These are phyloP conservation scores for Sphenopsis melanotis DNA, from an alignment of 2,797 vertebrate species.

Conservation along the genomic window DNA sequence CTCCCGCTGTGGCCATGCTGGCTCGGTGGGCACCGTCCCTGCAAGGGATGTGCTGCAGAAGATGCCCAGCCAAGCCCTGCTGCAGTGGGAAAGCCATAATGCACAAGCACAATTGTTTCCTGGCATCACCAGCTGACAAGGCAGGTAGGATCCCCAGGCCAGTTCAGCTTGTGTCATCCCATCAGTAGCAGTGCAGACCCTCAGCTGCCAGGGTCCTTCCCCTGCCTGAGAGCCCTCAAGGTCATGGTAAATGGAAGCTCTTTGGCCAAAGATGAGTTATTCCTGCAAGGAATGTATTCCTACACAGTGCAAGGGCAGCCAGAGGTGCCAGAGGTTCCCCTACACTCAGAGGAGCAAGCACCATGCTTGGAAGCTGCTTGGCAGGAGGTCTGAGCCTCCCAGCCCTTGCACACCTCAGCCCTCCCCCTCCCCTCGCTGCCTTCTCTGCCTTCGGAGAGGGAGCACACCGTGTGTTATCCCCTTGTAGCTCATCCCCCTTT, in stretches of 20 bases:
- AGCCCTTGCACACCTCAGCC: not conserved
- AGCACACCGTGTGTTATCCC: not conserved
- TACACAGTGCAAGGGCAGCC: not conserved
- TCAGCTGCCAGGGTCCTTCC: not conserved
- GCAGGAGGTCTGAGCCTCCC: not conserved
- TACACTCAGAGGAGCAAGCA: accelerated
- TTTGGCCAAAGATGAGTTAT: not conserved
- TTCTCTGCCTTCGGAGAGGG: not conserved
- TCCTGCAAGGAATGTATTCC: not conserved
- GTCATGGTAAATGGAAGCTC: not conserved
- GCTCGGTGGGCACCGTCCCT: accelerated
- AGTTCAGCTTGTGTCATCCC: accelerated
- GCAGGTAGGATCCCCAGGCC: not conserved
- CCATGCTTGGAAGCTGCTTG: not conserved
- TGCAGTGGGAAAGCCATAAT: not conserved
- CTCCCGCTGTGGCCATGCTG: accelerated
- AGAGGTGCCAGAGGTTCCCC: not conserved
- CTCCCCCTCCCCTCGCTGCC: not conserved
- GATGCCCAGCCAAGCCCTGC: not conserved
- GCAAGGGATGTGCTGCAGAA: not conserved
- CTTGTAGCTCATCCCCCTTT: not conserved
- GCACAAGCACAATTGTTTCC: accelerated
- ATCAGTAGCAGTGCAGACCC: not conserved
- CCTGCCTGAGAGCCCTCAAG: not conserved
- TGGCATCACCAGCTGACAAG: accelerated